Evolutionary conservation across 1,140 invertebrate species (phyloP).

Genomic region (Heliothis subflexa): DNA sequence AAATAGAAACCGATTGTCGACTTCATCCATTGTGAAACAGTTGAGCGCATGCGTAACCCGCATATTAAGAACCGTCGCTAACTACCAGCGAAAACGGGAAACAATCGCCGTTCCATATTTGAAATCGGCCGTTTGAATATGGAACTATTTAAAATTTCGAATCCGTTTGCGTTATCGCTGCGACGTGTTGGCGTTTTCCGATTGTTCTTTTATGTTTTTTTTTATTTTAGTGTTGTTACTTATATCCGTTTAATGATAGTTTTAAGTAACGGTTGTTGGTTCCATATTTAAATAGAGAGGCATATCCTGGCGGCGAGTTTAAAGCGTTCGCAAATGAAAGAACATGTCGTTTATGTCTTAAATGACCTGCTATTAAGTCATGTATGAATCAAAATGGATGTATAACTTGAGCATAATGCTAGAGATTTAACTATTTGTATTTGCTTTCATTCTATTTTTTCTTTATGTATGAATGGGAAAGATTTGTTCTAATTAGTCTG

Average conservation of each 20-base stretch:
- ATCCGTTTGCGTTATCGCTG: constrained; percentile 84
- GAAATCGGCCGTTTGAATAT: constrained; percentile 82
- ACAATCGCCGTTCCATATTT: constrained; percentile 83
- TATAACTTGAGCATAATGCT: constrained; percentile 18
- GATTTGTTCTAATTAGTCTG: background rate
- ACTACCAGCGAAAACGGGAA: constrained; percentile 81
- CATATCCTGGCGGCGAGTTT: constrained; percentile 42
- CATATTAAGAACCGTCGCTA: constrained; percentile 80
- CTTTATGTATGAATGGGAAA: background rate
- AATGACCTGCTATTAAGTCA: constrained; percentile 37
- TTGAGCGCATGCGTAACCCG: constrained; percentile 79
- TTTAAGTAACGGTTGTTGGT: constrained; percentile 45
- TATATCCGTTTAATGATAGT: constrained; percentile 61
- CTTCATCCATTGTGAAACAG: constrained; percentile 80
- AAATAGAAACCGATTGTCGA: constrained; percentile 65
- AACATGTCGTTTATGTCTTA: constrained; percentile 20
- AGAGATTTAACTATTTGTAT: constrained; percentile 13
- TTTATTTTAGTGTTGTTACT: constrained; percentile 59
- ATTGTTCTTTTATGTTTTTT: constrained; percentile 79
- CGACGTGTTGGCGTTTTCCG: constrained; percentile 82
- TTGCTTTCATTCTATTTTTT: background rate
- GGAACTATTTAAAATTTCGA: constrained; percentile 86
- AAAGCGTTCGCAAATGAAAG: constrained; percentile 41
- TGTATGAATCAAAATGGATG: constrained; percentile 29
- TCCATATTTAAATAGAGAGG: constrained; percentile 44